A percentile compares a stretch with the other conserved stretches of the same genome.
Evolutionary conservation across 2,888 invertebrate species (phyloP).

Genomic region (Lasius platythorax): DNA sequence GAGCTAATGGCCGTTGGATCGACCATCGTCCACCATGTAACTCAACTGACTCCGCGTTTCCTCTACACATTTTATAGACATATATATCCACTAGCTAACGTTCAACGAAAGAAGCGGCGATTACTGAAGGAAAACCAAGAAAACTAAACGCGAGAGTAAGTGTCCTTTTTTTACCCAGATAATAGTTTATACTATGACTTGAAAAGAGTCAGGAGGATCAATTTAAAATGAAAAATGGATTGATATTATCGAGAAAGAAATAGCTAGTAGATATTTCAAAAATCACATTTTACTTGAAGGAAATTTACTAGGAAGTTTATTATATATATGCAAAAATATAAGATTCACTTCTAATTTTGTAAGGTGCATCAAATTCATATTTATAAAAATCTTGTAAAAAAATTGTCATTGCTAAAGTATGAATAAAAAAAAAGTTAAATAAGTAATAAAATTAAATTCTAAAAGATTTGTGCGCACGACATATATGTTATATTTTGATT

Average conservation of each 20-base stretch:
- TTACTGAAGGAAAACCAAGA: slow-evolving; percentile 57
- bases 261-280: background rate
- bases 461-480: background rate
- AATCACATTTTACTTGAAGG: background rate
- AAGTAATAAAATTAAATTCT: background rate
- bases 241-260: background rate
- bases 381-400: background rate
- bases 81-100: slow-evolving; percentile 60
- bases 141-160: background rate
- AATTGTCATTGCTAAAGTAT: background rate
- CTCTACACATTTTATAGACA: slow-evolving; percentile 60
- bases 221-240: background rate
- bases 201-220: background rate
- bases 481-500: background rate
- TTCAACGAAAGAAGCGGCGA: slow-evolving; percentile 49
- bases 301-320: background rate
- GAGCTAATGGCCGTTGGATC: slow-evolving; percentile 85
- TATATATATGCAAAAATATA: no score
- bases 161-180: background rate
- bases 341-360: background rate
- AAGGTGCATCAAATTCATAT: background rate
- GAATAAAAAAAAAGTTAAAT: background rate
- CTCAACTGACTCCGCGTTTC: slow-evolving; percentile 68
- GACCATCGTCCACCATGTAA: slow-evolving; percentile 81
- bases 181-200: background rate